Conservation (phyloP, 1,140 invertebrate genomes). For the Octopus bimaculoides region DNA sequence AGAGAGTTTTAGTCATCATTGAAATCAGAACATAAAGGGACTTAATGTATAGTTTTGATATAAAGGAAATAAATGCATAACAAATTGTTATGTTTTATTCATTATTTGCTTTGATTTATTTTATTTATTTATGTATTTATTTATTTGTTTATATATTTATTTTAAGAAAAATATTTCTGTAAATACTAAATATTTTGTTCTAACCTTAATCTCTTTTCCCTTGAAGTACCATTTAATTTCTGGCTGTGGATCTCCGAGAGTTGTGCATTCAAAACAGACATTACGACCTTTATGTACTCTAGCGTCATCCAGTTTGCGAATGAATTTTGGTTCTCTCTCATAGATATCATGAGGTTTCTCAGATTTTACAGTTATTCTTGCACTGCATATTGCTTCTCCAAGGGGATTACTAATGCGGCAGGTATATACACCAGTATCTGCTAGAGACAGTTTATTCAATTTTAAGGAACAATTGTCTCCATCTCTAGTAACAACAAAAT, state of each 20-base stretch:
- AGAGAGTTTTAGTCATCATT: too few species aligned
- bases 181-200: constrained; percentile 36
- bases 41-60: too few species aligned
- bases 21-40: too few species aligned
- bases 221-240: constrained; percentile 63
- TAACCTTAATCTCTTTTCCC: constrained; percentile 69
- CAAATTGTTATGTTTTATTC: too few species aligned
- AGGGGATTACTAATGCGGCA: constrained; percentile 47
- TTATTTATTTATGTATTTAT: too few species aligned
- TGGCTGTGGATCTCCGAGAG: constrained; percentile 46
- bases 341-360: background rate
- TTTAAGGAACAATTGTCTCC: constrained; percentile 62
- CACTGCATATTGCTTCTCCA: constrained; percentile 44
- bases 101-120: too few species aligned
- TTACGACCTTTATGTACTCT: constrained; percentile 40
- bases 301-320: constrained; percentile 38
- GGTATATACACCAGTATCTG: constrained; percentile 67
- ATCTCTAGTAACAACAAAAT: constrained; percentile 38
- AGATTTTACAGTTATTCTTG: constrained; percentile 40
- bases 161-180: too few species aligned
- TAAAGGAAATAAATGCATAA: too few species aligned
- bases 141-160: too few species aligned
- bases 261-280: constrained; percentile 44
- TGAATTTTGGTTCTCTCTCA: constrained; percentile 33
- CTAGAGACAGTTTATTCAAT: constrained; percentile 64